These are phyloP conservation scores for Hemitrygon akajei DNA, from an alignment of 2,797 vertebrate genomes.

Conservation along the genomic window DNA sequence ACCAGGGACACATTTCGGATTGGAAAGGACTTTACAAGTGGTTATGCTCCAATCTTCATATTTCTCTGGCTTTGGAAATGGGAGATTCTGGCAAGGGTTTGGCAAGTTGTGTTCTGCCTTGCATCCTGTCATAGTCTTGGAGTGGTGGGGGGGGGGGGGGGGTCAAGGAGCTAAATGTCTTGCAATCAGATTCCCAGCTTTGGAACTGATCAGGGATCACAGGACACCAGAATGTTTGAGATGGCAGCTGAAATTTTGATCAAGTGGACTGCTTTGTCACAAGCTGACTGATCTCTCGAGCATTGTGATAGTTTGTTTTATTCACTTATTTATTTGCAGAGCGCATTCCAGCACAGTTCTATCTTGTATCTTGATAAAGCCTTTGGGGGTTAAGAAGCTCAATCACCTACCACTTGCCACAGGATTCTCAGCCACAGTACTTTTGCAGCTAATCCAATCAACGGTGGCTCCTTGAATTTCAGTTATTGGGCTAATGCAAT, in stretches of 20 bases:
- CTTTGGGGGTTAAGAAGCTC: background rate
- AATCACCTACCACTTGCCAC: background rate
- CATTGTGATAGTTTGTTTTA: background rate
- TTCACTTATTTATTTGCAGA: no score
- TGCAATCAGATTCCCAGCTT: no score
- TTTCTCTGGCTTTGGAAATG: background rate
- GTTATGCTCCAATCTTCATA: background rate
- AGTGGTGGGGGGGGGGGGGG: no score
- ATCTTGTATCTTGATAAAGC: no score
- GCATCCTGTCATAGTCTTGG: no score
- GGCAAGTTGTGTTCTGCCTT: background rate
- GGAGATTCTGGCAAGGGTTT: background rate
- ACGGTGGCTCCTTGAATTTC: background rate
- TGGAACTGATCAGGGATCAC: background rate
- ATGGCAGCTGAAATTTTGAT: background rate
- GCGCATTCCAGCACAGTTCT: background rate
- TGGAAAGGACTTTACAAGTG: background rate
- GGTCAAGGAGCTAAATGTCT: no score
- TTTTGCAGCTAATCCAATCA: background rate
- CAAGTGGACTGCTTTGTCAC: background rate
- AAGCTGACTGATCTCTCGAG: background rate
- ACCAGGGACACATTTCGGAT: no score
- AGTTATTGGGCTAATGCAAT: background rate
- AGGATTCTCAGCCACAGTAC: background rate
- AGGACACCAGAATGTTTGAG: background rate